Conservation (phyloP, 2,113 vertebrate genomes). For the Esox niger region DNA sequence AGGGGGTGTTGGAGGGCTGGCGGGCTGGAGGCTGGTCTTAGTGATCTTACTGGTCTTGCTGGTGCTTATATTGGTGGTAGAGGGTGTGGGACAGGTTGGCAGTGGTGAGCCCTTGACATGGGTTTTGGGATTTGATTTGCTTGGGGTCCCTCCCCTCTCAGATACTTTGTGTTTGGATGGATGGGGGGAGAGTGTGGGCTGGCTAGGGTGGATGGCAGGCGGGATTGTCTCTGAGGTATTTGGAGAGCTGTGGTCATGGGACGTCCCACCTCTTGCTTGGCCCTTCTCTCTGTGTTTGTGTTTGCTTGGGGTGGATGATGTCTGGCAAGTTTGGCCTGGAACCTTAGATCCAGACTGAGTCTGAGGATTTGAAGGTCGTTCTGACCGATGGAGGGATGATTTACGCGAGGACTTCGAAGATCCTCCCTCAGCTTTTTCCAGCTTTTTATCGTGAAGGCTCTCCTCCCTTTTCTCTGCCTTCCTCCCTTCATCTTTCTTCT, state of each 20-base stretch:
- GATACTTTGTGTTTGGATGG: conserved; percentile 28
- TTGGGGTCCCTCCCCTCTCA: conserved; percentile 23
- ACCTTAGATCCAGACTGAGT: conserved; percentile 7
- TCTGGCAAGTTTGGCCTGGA: neutral
- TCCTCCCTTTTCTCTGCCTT: conserved; percentile 24
- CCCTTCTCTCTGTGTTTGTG: conserved; percentile 49
- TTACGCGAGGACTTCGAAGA: conserved; percentile 17
- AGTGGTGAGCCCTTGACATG: conserved; percentile 2
- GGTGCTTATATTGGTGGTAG: neutral
- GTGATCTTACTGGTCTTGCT: conserved; percentile 28
- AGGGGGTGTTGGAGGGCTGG: conserved; percentile 27
- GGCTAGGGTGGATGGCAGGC: conserved; percentile 19
- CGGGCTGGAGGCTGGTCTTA: conserved; percentile 21
- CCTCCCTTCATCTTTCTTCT: conserved; percentile 52
- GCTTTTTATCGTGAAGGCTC: conserved; percentile 24
- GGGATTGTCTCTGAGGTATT: conserved; percentile 37
- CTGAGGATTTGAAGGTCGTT: conserved; percentile 17
- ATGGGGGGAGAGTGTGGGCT: conserved; percentile 28
- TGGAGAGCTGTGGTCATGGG: conserved; percentile 11
- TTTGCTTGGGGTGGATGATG: conserved; percentile 22
- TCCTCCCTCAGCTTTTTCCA: conserved; percentile 24
- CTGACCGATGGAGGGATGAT: conserved; percentile 20
- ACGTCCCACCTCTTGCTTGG: conserved; percentile 25
- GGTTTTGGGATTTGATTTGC: conserved; percentile 8
- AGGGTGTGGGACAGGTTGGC: neutral